Evolutionary conservation across 2,888 invertebrate species (phyloP), one percentile per base, ranked within the genome.

Genomic region (Heliconius ismenius): DNA sequence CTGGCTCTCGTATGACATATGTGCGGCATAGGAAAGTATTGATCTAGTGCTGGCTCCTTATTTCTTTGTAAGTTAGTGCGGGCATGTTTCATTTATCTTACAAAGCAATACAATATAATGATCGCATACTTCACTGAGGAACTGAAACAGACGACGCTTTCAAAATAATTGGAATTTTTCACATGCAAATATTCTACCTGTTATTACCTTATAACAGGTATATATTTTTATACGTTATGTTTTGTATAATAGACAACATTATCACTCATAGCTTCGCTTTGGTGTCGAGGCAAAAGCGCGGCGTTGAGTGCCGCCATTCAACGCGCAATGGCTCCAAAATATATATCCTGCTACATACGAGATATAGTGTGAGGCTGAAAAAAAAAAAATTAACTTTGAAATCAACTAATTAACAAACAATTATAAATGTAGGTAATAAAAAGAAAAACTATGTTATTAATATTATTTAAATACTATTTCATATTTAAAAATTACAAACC

Each of bases 11-110:
- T 91, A 92, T 93, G 93, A 93, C 92, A 93, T 92, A 93, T 92
- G 92, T 93, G 92, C 89, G 90, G 89, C 89, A 90, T 90, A 90
- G 92, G 89, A 86, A 89, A 91, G 92, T 93, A 93, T 93, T 93
- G 93, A 93, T 93, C 93, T 92, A 91, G 90, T 90, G 87, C 86
- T 39, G 73, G 62, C 87, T 89, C 85, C 84, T 87, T 87, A 84
- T 82, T 87, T 85, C 85, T 87, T 87, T 89, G 88, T 86, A 86
- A 87, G 89, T 90, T 90, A 90, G 90, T 88, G 80, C 87, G 81
- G 70, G 80, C 80, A 77, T 80, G 78, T 80, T 78, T 80, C 78
- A 80, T 80, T 80, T 77, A 77, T 80, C 75, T 75, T 77, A 77
- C 72, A 79, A 77, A 77, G 76, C 68, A 74, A 77, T 62, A 67